phyloP scores from a whole-genome alignment of 2,113 vertebrate genomes.

The Bufo bufo region DNA sequence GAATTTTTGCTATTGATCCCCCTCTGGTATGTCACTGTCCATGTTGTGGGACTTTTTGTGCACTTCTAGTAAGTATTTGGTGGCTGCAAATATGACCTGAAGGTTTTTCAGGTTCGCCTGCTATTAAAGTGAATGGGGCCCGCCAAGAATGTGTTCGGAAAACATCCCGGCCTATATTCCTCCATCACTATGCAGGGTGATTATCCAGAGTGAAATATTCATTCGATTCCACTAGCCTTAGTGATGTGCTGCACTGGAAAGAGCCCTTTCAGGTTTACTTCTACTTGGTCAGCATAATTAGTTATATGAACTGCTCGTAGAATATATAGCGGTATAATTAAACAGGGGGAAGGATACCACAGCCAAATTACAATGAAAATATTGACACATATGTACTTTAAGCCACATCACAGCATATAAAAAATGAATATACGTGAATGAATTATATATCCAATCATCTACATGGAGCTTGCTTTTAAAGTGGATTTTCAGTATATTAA shows the following conservation, averaged over 20 bases:
- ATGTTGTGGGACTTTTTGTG: too few species aligned
- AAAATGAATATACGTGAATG: constrained; percentile 8
- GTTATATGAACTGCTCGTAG: background rate
- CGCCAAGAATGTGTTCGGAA: too few species aligned
- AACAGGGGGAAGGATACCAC: background rate
- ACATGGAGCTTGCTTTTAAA: background rate
- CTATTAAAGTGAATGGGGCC: too few species aligned
- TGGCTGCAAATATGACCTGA: too few species aligned
- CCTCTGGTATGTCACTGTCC: too few species aligned
- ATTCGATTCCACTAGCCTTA: too few species aligned
- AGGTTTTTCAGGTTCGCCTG: too few species aligned
- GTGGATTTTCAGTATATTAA: constrained; percentile 47
- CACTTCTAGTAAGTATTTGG: too few species aligned
- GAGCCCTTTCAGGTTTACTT: background rate
- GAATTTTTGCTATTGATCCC: too few species aligned
- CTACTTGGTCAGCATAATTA: background rate
- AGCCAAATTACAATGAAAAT: constrained; percentile 1
- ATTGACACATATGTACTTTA: constrained; percentile 10
- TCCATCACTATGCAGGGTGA: too few species aligned
- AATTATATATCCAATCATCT: constrained; percentile 41
- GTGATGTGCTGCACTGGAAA: background rate
- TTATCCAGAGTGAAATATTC: too few species aligned
- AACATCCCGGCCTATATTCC: too few species aligned
- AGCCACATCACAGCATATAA: constrained; percentile 11
- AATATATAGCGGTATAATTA: background rate